A percentile compares a stretch with the other conserved stretches of the same genome.
These are phyloP conservation scores for Pangasianodon gigas DNA, from an alignment of 2,113 vertebrate genomes.

Conservation along the genomic window DNA sequence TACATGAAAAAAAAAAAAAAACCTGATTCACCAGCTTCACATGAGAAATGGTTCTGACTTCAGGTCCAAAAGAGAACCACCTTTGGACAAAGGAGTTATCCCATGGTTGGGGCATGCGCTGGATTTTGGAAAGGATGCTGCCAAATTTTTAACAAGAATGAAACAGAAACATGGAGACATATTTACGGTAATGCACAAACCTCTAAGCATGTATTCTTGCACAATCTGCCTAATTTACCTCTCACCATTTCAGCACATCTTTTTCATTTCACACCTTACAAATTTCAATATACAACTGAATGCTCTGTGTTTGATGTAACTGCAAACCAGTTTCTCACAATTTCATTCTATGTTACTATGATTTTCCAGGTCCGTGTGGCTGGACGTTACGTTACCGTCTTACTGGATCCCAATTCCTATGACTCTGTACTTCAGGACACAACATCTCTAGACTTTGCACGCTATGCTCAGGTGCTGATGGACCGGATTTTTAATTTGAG, in stretches of 20 bases:
- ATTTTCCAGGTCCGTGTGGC: slow-evolving; percentile 77
- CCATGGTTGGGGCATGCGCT: slow-evolving; percentile 87
- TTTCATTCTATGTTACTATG: background rate
- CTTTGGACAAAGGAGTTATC: slow-evolving; percentile 79
- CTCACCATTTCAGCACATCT: background rate
- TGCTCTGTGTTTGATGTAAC: background rate
- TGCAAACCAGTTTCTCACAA: background rate
- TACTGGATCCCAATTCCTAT: slow-evolving; percentile 84
- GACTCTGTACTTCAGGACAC: slow-evolving; percentile 75
- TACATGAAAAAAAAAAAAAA: background rate
- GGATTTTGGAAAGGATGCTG: slow-evolving; percentile 83
- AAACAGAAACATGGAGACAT: slow-evolving; percentile 83
- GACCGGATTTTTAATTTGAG: slow-evolving; percentile 82
- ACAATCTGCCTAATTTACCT: background rate
- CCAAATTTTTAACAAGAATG: slow-evolving; percentile 82
- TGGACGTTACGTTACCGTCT: slow-evolving; percentile 79
- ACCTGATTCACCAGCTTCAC: background rate
- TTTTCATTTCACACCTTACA: background rate
- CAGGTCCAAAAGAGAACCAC: slow-evolving; percentile 79
- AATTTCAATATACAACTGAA: background rate
- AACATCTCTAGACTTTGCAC: slow-evolving; percentile 74
- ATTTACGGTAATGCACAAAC: slow-evolving; percentile 73
- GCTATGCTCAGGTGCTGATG: slow-evolving; percentile 82
- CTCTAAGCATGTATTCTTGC: background rate
- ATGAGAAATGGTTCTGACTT: slow-evolving; percentile 7